Conservation (phyloP, 2,888 invertebrate species). For the Rugalucina vietnamica region DNA sequence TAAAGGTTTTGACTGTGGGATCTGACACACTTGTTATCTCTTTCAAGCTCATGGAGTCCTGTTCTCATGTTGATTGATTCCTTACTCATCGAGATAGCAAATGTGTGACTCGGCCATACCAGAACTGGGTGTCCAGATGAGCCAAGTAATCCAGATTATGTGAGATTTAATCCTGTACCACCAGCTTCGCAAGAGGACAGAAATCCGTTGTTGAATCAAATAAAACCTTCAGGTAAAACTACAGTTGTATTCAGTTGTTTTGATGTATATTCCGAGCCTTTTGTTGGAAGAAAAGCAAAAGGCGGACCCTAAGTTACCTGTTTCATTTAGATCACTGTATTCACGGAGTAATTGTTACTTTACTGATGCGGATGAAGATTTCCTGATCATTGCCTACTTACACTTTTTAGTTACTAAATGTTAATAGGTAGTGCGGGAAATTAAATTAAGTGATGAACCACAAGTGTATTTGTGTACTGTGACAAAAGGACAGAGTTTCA, state of each 20-base stretch:
- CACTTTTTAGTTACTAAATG: neutral
- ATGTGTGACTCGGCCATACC: constrained; percentile 32
- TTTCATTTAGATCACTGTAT: neutral
- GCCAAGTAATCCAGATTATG: constrained; percentile 28
- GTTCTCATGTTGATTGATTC: constrained; percentile 36
- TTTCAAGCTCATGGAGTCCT: constrained; percentile 35
- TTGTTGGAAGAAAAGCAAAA: neutral
- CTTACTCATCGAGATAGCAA: constrained; percentile 30
- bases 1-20: too few relatives aligned
- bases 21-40: too few relatives aligned
- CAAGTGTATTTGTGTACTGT: neutral
- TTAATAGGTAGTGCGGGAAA: neutral
- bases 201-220: neutral
- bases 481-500: constrained; percentile 15
- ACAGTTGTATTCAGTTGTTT: constrained; percentile 28
- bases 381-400: too few relatives aligned
- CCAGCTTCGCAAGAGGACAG: constrained; percentile 15
- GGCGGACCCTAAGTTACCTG: too few relatives aligned
- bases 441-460: neutral
- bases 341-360: neutral
- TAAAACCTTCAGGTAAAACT: neutral
- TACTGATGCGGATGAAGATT: neutral
- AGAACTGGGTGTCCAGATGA: constrained; percentile 25
- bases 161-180: neutral
- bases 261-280: constrained; percentile 4